Percentiles rank a stretch among this genome's conserved stretches.
Conservation (phyloP, 37 sponge, comb jelly and placozoan species). For the Petrosia ficiformis region DNA sequence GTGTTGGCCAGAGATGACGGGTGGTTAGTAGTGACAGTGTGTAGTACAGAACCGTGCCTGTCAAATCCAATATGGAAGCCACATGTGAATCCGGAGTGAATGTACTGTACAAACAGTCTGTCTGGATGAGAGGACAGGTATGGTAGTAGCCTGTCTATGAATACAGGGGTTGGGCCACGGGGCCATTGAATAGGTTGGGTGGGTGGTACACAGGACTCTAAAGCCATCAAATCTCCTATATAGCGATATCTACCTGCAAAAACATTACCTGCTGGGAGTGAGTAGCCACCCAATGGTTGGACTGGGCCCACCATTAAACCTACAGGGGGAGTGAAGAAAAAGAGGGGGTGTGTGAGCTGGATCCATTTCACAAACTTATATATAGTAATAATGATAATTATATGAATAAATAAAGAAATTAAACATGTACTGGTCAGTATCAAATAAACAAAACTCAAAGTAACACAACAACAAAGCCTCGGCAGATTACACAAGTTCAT, state of each 20-base stretch:
- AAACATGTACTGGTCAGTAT: neutral
- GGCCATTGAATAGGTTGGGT: neutral
- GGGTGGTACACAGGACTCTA: neutral
- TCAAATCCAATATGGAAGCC: slow-evolving; percentile 9
- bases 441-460: neutral
- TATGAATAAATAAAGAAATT: neutral
- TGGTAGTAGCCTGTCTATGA: neutral
- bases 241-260: neutral
- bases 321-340: neutral
- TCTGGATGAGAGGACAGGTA: neutral
- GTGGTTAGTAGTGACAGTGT: neutral
- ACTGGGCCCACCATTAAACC: neutral
- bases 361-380: too few species aligned
- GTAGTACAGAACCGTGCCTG: neutral
- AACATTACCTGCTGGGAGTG: neutral
- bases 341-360: too few species aligned
- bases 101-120: neutral
- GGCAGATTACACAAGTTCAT: neutral
- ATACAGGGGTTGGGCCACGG: neutral
- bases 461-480: neutral
- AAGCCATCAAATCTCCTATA: neutral
- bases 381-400: neutral
- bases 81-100: neutral
- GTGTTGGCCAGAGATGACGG: neutral
- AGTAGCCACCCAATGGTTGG: neutral